Conservation (phyloP, 1,140 invertebrate species). For the Metaphire vulgaris region DNA sequence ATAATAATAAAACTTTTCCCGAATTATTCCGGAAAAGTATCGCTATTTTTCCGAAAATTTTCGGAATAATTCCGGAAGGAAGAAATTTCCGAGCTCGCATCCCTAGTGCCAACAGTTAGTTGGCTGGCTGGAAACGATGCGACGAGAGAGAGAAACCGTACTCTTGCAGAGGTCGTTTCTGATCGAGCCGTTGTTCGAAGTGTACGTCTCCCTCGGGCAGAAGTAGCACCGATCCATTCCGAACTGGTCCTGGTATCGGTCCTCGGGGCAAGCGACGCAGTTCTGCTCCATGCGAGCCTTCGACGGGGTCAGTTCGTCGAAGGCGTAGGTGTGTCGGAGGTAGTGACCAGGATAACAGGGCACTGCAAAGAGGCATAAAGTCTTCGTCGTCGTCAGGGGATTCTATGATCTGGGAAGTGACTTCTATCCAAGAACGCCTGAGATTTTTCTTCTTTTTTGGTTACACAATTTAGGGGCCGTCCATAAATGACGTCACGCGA, state of each 20-base stretch:
- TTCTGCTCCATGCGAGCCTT: neutral
- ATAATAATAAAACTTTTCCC: no score
- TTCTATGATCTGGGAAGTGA: no score
- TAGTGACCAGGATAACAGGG: neutral
- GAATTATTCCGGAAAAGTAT: neutral
- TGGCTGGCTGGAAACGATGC: no score
- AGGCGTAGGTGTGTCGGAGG: neutral
- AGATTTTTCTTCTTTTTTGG: no score
- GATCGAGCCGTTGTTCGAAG: neutral
- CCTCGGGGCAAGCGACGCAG: neutral
- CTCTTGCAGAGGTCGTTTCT: neutral
- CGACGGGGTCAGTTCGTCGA: neutral
- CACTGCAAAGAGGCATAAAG: neutral
- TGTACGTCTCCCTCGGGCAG: neutral
- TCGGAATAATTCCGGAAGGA: neutral
- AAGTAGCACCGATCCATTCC: neutral
- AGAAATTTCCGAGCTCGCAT: neutral
- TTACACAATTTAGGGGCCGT: no score
- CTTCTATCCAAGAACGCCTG: no score
- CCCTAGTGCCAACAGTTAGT: no score
- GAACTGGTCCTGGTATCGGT: neutral
- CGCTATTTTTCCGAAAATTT: neutral
- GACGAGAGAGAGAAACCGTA: neutral
- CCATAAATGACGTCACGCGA: neutral
- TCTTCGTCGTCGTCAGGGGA: no score